Evolutionary conservation across 2,888 invertebrate species (phyloP).

Genomic region (Meloe dianella): DNA sequence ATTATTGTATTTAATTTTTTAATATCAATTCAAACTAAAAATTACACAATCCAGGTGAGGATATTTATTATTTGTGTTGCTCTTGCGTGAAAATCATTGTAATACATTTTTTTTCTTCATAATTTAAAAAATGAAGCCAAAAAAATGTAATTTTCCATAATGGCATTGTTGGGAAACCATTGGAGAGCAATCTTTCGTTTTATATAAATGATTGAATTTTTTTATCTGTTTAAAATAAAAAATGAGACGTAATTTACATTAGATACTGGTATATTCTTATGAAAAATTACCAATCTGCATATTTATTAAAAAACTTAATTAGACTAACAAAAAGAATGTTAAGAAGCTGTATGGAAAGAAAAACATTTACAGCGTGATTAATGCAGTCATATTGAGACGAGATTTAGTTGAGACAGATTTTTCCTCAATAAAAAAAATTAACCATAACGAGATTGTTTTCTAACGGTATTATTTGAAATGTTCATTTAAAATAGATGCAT

Average conservation of each 20-base stretch:
- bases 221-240: neutral
- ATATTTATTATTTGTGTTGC: neutral
- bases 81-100: neutral
- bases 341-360: neutral
- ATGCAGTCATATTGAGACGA: neutral
- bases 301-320: conserved; percentile 12
- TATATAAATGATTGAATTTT: neutral
- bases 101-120: neutral
- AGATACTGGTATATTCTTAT: conserved; percentile 4
- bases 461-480: neutral
- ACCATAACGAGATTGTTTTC: neutral
- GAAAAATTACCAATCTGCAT: conserved; percentile 13
- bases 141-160: neutral
- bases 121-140: neutral
- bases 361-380: neutral
- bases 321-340: conserved; percentile 4
- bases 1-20: neutral
- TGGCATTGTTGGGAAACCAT: neutral
- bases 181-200: neutral
- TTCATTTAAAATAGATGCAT: neutral
- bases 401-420: neutral
- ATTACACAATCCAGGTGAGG: neutral
- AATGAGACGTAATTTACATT: neutral
- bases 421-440: neutral
- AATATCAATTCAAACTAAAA: neutral